Conservation (phyloP, 2,797 vertebrate species). For the Oryzias sinensis region DNA sequence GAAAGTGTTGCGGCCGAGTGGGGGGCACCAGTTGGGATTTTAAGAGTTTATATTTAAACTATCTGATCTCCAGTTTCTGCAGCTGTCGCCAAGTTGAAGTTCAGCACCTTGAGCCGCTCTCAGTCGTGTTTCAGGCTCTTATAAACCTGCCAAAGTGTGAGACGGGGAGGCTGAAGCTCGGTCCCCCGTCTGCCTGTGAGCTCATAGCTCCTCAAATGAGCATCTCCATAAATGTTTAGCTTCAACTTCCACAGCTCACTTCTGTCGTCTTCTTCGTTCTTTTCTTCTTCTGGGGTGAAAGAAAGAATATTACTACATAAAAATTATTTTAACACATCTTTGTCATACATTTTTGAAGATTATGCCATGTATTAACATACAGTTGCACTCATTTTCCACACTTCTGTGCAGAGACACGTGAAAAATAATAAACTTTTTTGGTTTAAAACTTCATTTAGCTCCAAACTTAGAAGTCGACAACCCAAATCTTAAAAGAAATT, state of each 20-base stretch:
- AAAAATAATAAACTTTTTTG: no score
- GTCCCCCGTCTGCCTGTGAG: conserved; percentile 17
- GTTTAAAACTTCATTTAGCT: no score
- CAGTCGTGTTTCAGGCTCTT: conserved; percentile 56
- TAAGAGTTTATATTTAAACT: conserved; percentile 78
- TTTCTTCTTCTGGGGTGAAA: no score
- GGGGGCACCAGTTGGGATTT: conserved; percentile 65
- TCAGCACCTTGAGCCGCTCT: conserved; percentile 75
- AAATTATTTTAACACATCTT: no score
- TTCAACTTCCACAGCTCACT: background rate
- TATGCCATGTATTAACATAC: no score
- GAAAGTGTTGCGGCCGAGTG: conserved; percentile 58
- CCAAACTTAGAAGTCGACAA: no score
- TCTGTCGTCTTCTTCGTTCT: no score
- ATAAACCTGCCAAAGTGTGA: conserved; percentile 61
- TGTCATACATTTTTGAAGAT: no score
- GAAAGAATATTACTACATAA: no score
- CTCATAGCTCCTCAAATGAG: conserved; percentile 14
- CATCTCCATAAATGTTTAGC: background rate
- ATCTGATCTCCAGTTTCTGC: conserved; percentile 75
- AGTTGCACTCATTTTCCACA: no score
- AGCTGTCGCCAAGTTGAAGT: conserved; percentile 81
- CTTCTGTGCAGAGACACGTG: no score
- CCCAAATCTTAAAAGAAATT: no score
- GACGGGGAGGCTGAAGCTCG: conserved; percentile 30